These are phyloP conservation scores for Malurus melanocephalus DNA, from an alignment of 2,113 vertebrate species.

Conservation along the genomic window DNA sequence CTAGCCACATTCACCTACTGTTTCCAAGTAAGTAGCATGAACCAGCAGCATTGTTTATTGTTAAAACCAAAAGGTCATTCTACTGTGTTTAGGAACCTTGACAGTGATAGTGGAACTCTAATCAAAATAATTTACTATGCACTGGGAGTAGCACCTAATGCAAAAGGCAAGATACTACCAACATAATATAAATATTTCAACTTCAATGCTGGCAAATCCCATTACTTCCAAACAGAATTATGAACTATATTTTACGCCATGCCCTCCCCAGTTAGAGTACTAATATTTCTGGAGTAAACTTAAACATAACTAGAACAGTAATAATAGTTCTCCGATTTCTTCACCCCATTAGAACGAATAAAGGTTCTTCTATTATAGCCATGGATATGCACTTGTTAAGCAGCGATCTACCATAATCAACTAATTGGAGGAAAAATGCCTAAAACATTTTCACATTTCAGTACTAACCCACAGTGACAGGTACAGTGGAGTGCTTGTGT, in stretches of 20 bases:
- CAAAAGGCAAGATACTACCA: background rate
- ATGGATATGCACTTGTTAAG: background rate
- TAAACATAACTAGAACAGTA: background rate
- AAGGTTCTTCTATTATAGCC: background rate
- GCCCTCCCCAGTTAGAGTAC: background rate
- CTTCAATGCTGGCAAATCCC: background rate
- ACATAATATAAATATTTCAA: background rate
- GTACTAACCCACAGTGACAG: background rate
- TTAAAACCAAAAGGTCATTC: constrained; percentile 11
- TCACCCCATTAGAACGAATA: background rate
- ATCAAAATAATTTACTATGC: constrained; percentile 17
- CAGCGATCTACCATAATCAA: background rate
- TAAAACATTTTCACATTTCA: background rate
- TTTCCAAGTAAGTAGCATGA: background rate
- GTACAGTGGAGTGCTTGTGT: background rate
- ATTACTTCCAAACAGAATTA: background rate
- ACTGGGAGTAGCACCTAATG: background rate
- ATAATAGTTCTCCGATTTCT: background rate
- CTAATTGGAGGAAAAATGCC: background rate
- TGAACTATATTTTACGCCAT: background rate
- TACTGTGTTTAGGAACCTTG: constrained; percentile 30
- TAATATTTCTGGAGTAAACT: background rate
- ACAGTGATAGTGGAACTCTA: background rate
- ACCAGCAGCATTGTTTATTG: background rate
- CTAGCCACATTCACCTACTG: background rate